These are phyloP conservation scores for Sebastes vulpes DNA, from an alignment of 2,797 vertebrate species.

Conservation along the genomic window DNA sequence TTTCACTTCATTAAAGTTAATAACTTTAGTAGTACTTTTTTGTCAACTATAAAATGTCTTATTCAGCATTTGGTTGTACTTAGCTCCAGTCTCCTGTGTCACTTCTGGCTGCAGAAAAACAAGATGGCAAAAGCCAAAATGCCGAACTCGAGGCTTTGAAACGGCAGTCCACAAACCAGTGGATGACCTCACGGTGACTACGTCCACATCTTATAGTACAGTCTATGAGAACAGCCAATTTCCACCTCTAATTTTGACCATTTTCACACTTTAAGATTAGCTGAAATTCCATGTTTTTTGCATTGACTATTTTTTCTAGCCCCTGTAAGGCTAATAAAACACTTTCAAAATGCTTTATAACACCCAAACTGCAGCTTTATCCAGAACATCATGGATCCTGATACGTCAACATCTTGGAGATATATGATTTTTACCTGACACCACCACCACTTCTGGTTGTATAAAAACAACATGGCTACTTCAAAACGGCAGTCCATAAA, in stretches of 20 bases:
- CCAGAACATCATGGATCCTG: background rate
- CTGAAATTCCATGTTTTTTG: background rate
- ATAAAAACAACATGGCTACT: no score
- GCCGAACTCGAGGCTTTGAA: accelerated
- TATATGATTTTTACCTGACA: background rate
- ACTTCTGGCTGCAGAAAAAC: no score
- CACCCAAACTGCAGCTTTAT: background rate
- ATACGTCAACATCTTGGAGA: background rate
- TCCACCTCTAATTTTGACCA: background rate
- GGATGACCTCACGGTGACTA: no score
- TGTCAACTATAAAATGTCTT: no score
- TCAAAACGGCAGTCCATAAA: no score
- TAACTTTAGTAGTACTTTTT: no score
- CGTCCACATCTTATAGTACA: no score
- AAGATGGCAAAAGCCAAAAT: no score
- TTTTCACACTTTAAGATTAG: background rate
- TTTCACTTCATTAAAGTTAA: no score
- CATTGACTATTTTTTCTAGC: background rate
- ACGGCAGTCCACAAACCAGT: no score
- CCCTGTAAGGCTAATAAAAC: background rate
- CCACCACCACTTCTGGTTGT: background rate
- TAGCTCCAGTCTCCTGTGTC: no score
- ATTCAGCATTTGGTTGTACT: no score
- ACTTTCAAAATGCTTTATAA: background rate
- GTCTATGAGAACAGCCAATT: background rate